Evolutionary conservation across 2,113 vertebrate genomes (phyloP), one percentile per base, ranked within the genome.

Genomic region (Saiga tatarica): DNA sequence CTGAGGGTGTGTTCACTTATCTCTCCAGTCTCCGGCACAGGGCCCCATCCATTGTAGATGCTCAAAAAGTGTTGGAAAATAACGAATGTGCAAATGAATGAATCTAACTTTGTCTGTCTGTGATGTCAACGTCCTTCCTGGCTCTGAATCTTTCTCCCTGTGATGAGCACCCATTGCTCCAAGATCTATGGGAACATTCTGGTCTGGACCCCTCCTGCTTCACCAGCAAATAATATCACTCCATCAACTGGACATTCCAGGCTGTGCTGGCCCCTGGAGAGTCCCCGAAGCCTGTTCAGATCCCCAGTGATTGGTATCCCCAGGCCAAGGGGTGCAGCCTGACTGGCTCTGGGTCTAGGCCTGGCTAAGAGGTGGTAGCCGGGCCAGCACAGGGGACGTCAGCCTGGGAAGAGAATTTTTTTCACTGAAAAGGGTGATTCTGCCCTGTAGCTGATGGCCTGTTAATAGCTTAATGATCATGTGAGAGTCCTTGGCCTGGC

Each of bases 391-490:
- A 39, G 8, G 0, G 9, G 6, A 76, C 5, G 7, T 6, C 19
- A 13, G 26, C 67, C 71, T 0, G 10, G 60, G 10, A 95, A 59
- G 26, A 55, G 17, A 71, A 4, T 39, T 89, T 93, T 89, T 93
- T 81, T 88, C 28, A 79, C 97, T 47, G 14, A 30, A 53, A 89
- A 89, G 59, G 30, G 36, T 45, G 28, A 76, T 89, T 0, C 23
- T 57, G 12, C 62, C 92, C 47, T 50, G 50, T 7, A 97, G 91
- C 79, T 94, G 59, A 96, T 57, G 84, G 85, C 50, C 79, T 71
- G 97, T 94, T 96, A 93, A 94, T 13, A 76, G 26, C n/a, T 47
- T 15, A 55, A 55, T 9, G 97, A 76, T 92, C 88, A 60, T 2
- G 2, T 85, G 95, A 98, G 84, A 0, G 89, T 0, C 86, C 59